Base-by-base conservation (phyloP, 2,888 invertebrate species). In the Megamerina dolium region DNA sequence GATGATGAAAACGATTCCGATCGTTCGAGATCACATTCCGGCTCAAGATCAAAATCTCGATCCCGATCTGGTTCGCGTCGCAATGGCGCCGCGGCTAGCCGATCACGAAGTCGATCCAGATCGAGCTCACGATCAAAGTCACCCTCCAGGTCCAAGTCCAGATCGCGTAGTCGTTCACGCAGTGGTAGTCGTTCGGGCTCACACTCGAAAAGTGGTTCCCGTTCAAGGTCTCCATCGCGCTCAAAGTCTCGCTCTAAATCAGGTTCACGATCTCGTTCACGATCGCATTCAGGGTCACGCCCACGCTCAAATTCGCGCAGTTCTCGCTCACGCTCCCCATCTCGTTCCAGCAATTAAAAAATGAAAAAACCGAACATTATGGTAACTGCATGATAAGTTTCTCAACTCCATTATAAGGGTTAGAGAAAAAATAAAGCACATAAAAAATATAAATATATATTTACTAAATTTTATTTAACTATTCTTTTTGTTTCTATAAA, bases 191-290 rank as follows among this genome's bases (percentile, higher is more conserved):
- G 53, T 23, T 56, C 55, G 6, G 19, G 43, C 3, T 58, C 57
- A n/a, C 44, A 36, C 33, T 52, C 51, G 9, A 41, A 27, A 41
- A 52, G 50, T 3, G 58, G 64, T 33, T 72, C 74, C 20, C 61
- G 71, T 21, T 73, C 75, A 20, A 61, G 66, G 39, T 72, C 57
- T 17, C 39, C 30, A n/a, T 50, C 50, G 30, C 27, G 47, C 16
- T 50, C 51, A n/a, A 42, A 60, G 36, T 72, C 37, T 29, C 35
- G 35, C 10, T 35, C 34, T 4, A n/a, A 16, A 21, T 57, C 57
- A 4, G 43, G 37, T 19, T 50, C 42, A 8, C 57, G 68, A 26
- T 74, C 74, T 5, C 68, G 68, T 50, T 73, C 73, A 16, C 55
- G 55, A 20, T 64, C 72, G 9, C 57, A 58, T 31, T 73, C 72